Evolutionary conservation across 1,140 invertebrate species (phyloP), one percentile per base, ranked within the genome.

Genomic region (Cotesia glomerata): DNA sequence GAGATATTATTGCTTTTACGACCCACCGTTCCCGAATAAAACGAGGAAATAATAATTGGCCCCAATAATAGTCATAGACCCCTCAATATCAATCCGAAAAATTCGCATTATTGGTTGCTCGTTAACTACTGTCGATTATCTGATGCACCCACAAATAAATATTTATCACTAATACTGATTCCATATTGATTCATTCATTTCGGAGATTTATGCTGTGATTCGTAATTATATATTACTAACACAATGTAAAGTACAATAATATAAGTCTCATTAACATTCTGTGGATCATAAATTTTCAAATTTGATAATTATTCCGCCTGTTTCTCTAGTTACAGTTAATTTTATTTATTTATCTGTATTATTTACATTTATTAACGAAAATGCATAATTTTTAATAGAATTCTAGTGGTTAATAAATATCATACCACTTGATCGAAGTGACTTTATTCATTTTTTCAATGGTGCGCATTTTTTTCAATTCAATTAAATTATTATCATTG

Each of bases 1-100:
- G 63, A 70, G 78, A 80, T 78, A 84, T 84, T 82, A 83, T 76
- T 65, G 74, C 68, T 67, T 75, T 73, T 76, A 79, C 76, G 78
- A 73, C 62, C 72, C 34, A 71, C 61, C 35, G 66, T 14, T 76
- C 63, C 69, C 69, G 77, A 64, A 77, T 75, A 69, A 76, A 80
- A 80, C 72, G 65, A 61, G 56, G 69, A 70, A 75, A 77, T 78
- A 51, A 74, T 78, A 81, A 82, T 52, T 58, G 66, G 54, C 54
- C 18, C 51, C 9, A 34, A 13, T 52, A 36, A 52, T 9, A 45
- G 39, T 45, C 39, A 45, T 45, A 45, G 39, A 16, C 39, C 45
- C 49, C 39, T 7, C 52, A 51, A 34, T 32, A 36, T 68, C 14
- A 68, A 45, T 45, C 39, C 39, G 11, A 45, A 45, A 45, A 58